Conservation (phyloP, 2,888 invertebrate species). For the Idaea biselata region DNA sequence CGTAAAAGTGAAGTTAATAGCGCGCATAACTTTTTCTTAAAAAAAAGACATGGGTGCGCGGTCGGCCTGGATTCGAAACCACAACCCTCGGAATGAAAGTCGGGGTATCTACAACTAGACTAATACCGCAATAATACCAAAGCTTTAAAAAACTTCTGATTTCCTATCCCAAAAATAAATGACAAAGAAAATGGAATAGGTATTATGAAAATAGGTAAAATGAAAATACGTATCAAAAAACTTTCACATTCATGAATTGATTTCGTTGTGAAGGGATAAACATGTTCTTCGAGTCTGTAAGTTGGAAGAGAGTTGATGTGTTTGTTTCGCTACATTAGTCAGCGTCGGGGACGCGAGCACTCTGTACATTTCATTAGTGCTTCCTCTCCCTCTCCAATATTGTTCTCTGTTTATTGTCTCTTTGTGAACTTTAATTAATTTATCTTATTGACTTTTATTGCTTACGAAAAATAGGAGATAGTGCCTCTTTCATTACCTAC, state of each 20-base stretch:
- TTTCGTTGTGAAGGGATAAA: not conserved
- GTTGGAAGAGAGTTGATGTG: constrained; percentile 54
- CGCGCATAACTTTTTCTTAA: no score
- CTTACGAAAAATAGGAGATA: constrained; percentile 30
- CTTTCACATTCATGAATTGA: not conserved
- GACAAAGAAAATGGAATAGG: not conserved
- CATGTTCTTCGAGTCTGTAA: constrained; percentile 17
- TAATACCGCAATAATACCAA: no score
- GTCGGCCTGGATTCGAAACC: no score
- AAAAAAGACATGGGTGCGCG: no score
- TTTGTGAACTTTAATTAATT: constrained; percentile 67
- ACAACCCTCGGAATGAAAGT: no score
- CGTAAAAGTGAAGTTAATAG: no score
- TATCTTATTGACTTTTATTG: constrained; percentile 56
- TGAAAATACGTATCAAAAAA: not conserved
- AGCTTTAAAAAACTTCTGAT: not conserved
- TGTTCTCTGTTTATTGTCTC: constrained; percentile 62
- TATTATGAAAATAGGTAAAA: not conserved
- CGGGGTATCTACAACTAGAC: no score
- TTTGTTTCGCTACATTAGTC: constrained; percentile 70
- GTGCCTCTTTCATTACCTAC: constrained; percentile 19
- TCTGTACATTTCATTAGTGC: constrained; percentile 74
- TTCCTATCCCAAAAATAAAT: not conserved
- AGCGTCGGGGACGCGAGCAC: constrained; percentile 42
- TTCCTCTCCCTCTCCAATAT: constrained; percentile 50